Base-by-base conservation (phyloP, 2,888 invertebrate species). In the Thereva nobilitata region DNA sequence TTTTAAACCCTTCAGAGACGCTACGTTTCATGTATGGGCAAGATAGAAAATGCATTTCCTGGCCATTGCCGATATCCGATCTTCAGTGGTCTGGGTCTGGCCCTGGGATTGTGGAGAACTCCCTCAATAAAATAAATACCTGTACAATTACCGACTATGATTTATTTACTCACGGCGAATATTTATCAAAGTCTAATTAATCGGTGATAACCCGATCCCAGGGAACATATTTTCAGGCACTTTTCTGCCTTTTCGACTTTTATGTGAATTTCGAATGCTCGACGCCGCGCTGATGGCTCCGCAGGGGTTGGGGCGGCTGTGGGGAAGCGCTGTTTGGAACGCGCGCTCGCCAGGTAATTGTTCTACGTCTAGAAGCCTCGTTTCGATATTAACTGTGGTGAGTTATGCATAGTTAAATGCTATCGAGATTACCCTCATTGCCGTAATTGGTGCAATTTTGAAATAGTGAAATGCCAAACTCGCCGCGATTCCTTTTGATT, bases 171-270 rank as follows among this genome's bases (percentile, higher is more conserved):
- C 79, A 78, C 80, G 80, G 78, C 80, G 80, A 76, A 75, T 79
- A 80, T 79, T 80, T 80, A 80, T 80, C 80, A 80, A 80, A 79
- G 80, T 80, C 79, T 79, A 80, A 80, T 80, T 80, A 80, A 80
- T 80, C 80, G 80, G 78, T 80, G 80, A 80, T 80, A 80, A 80
- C 79, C 78, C 77, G 79, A 79, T 44, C 70, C 67, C 68, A 50
- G 57, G 55, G 61, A 69, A 65, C 61, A 63, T 67, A 67, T 67
- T 65, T 67, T 61, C 61, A 61, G 61, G 61, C 61, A 50, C 50
- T 61, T 61, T 61, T 61, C 61, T 61, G 50, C 61, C 61, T 61
- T 61, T 61, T 61, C 50, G 61, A 61, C 61, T 61, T 61, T 61
- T 61, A 50, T 61, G 50, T 41, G 61, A 50, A 61, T 50, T 61